phyloP scores from a whole-genome alignment of 1,140 invertebrate genomes.

The Bombus sylvicola region DNA sequence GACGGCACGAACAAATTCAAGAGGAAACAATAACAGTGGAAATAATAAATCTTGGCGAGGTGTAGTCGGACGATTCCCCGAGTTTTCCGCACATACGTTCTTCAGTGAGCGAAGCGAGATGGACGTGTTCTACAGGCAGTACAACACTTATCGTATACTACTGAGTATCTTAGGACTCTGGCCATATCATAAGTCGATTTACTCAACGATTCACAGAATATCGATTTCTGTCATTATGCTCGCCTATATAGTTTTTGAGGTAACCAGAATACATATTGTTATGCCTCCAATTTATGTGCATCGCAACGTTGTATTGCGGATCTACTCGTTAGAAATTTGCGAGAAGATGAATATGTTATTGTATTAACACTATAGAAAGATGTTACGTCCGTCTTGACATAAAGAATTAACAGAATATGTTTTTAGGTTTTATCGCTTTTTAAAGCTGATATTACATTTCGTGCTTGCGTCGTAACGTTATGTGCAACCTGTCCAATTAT shows the following conservation, averaged over 20 bases:
- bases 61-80: not conserved
- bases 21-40: too few relatives aligned
- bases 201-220: conserved; percentile 10
- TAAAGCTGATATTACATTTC: not conserved
- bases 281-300: fast-evolving
- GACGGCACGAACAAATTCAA: too few relatives aligned
- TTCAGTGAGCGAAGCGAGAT: not conserved
- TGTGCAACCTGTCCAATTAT: fast-evolving
- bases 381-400: fast-evolving
- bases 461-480: not conserved
- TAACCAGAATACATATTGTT: too few relatives aligned
- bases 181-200: conserved; percentile 12
- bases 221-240: too few relatives aligned
- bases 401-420: not conserved
- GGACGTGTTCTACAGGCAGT: conserved; percentile 23
- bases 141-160: not conserved
- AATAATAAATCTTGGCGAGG: not conserved
- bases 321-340: too few relatives aligned
- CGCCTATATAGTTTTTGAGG: too few relatives aligned
- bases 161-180: conserved; percentile 29
- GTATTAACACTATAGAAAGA: fast-evolving
- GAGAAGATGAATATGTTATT: too few relatives aligned
- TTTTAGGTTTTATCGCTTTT: not conserved
- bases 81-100: not conserved
- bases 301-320: fast-evolving